These are phyloP conservation scores for Melanophora roralis DNA, from an alignment of 2,888 invertebrate species.

Conservation along the genomic window DNA sequence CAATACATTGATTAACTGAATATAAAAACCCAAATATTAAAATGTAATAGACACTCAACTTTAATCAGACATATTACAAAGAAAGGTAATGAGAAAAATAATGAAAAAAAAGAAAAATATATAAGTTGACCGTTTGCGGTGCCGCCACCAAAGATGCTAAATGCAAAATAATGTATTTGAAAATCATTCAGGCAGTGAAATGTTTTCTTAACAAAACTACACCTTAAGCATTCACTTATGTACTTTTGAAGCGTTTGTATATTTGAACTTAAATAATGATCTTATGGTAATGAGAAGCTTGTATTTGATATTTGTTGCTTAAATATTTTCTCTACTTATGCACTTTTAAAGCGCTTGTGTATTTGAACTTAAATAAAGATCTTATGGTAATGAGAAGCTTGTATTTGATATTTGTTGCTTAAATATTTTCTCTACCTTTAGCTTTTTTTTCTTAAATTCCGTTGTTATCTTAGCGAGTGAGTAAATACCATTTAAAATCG, in stretches of 20 bases:
- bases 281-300: neutral
- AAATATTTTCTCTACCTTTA: neutral
- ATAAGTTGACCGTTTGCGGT: neutral
- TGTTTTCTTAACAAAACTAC: constrained; percentile 42
- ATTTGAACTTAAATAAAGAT: neutral
- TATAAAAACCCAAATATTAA: constrained; percentile 50
- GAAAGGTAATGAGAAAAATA: neutral
- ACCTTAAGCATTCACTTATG: neutral
- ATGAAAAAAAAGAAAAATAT: neutral
- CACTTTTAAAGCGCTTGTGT: neutral
- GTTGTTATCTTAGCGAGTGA: too few species aligned
- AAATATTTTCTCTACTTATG: neutral
- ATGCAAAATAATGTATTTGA: constrained; percentile 71
- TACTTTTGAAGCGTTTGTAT: neutral
- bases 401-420: constrained; percentile 4
- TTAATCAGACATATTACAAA: constrained; percentile 1
- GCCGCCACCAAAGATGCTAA: constrained; percentile 57
- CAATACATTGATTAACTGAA: constrained; percentile 64
- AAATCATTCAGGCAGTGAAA: constrained; percentile 35
- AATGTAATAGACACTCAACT: constrained; percentile 38
- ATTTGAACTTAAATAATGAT: neutral
- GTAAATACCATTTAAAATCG: constrained; percentile 10
- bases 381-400: neutral
- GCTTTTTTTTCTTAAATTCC: too few species aligned
- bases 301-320: constrained; percentile 4